Evolutionary conservation across 2,797 vertebrate genomes (phyloP), one percentile per base, ranked within the genome.

Genomic region (Lateolabrax maculatus): DNA sequence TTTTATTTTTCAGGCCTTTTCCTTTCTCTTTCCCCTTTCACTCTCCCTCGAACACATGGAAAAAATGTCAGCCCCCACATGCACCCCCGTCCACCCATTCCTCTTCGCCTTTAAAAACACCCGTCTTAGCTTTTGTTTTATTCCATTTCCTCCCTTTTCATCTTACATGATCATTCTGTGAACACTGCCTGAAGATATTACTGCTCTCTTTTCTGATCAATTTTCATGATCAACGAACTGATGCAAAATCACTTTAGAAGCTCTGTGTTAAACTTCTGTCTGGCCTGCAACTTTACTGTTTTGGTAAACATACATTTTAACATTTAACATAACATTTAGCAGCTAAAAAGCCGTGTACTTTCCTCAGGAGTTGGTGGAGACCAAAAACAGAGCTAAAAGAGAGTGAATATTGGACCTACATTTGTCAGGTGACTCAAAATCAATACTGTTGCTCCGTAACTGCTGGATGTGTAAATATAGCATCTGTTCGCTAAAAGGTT

Each of bases 61-160:
- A 19, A n/a, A 71, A 36, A 56, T 58, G 64, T 58, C 29, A 67
- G 56, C 23, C 27, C 31, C 31, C 31, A 34, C 31, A 34, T 9
- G 3, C 2, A 3, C 16, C 16, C 21, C 31, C 13, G 18, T 62
- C 39, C 1, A 3, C 29, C 9, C 8, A 2, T 31, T 67, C 29
- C 10, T 56, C 25, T 31, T 52, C 18, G 70, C 39, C 43, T 77
- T 60, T 55, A 39, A 61, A 53, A 74, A 21, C 5, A 29, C 29
- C 31, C 3, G 46, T 27, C 41, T 16, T n/a, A 39, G 18, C 23
- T 52, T 58, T 70, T 39, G 25, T 71, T 57, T 66, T 12, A 58
- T 53, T 55, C 52, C 18, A n/a, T 53, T 53, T 56, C 15, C 19
- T n/a, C 44, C 5, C 11, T 7, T 9, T 46, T 34, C 10, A 1